These are phyloP conservation scores for Stigmatopora nigra DNA, from an alignment of 2,113 vertebrate genomes.

Conservation along the genomic window DNA sequence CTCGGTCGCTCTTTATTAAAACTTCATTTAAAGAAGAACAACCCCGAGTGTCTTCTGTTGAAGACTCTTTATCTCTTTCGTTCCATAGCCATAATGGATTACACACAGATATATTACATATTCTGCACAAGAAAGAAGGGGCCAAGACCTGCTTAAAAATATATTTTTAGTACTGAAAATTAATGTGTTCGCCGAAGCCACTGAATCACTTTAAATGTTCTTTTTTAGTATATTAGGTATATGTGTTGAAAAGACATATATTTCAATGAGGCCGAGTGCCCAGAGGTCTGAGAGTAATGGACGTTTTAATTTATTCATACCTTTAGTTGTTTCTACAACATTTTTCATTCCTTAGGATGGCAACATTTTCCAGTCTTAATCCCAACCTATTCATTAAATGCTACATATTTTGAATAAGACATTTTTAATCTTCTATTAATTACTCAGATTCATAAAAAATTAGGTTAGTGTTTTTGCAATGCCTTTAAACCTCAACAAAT, in stretches of 20 bases:
- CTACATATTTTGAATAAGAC: too few relatives aligned
- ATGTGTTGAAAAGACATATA: conserved; percentile 77
- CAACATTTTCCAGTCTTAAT: conserved; percentile 27
- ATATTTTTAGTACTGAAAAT: conserved; percentile 83
- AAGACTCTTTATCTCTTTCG: conserved; percentile 55
- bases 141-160: conserved; percentile 76
- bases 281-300: conserved; percentile 58
- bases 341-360: conserved; percentile 41
- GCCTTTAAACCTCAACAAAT: too few relatives aligned
- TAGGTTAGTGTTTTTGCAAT: too few relatives aligned
- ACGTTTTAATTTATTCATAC: conserved; percentile 67
- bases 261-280: conserved; percentile 64
- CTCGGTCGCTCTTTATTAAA: conserved; percentile 75
- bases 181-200: conserved; percentile 73
- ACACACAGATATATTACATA: conserved; percentile 75
- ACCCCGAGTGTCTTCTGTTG: conserved; percentile 66
- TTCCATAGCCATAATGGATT: conserved; percentile 69
- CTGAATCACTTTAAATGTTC: conserved; percentile 82
- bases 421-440: neutral
- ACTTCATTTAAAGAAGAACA: conserved; percentile 81
- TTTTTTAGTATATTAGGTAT: conserved; percentile 80
- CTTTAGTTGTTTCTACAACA: conserved; percentile 52
- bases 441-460: neutral
- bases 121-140: conserved; percentile 62
- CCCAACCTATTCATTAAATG: conserved; percentile 9